Evolutionary conservation across 2,113 vertebrate species (phyloP), one percentile per base, ranked within the genome.

Genomic region (Pachycephala philippinensis): DNA sequence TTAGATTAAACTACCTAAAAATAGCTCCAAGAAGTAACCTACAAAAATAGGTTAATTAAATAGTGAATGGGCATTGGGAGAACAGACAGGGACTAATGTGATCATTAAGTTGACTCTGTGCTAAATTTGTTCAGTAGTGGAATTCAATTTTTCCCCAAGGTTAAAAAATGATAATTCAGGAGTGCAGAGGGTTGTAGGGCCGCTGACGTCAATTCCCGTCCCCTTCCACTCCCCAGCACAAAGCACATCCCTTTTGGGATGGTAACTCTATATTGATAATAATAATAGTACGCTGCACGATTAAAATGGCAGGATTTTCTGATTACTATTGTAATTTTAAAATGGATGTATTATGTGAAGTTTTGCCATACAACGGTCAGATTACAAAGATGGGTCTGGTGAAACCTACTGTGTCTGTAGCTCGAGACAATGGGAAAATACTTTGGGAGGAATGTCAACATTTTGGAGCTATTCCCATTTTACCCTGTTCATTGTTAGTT

Each of bases 11-110:
- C 72, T 59, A 31, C 53, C 72, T 89, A 93, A 95, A 95, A 95
- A 96, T 96, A 95, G 76, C 72, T 90, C 45, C 52, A 87, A 93
- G 53, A 66, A 93, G 74, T 96, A 96, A 96, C 93, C 93, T 96
- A 96, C 95, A 97, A 94, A 98, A 97, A 95, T 95, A 97, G 96
- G 96, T 97, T 97, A 97, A 97, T 97, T 89, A 94, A 95, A 64
- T 93, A 90, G 95, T 76, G 83, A 89, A 88, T 78, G 93, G 92
- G 83, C 80, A 85, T 49, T 89, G 90, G 95, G 96, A 96, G 86
- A 87, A 90, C 90, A 96, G 95, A 96, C 93, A 94, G 93, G 95
- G 92, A 96, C 95, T 96, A 96, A 96, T 96, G 92, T 60, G 96
- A 94, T 97, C 95, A 91, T 94, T 95, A 94, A 92, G 92, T 96